Percentiles rank a stretch among this genome's conserved stretches.
Evolutionary conservation across 2,113 vertebrate genomes (phyloP).

Genomic region (Callipepla californica): DNA sequence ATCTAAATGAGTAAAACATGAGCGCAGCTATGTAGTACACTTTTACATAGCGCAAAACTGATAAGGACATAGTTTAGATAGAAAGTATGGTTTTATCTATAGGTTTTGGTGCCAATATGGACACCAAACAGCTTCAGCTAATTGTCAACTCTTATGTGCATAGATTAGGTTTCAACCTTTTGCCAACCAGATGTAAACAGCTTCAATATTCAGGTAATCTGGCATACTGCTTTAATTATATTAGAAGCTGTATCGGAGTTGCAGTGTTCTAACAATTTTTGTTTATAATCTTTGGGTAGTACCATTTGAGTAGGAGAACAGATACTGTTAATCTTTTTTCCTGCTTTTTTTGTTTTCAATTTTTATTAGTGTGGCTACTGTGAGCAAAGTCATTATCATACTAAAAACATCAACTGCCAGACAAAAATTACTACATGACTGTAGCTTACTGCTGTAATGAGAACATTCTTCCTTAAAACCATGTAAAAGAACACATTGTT

Average conservation of each 20-base stretch:
- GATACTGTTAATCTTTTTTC: no score
- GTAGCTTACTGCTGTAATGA: neutral
- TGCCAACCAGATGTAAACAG: neutral
- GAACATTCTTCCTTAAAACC: neutral
- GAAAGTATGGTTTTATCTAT: neutral
- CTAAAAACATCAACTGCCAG: neutral
- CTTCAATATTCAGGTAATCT: neutral
- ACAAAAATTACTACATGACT: neutral
- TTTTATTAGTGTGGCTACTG: neutral
- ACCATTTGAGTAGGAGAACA: neutral
- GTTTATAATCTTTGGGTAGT: neutral
- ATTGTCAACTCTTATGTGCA: fast-evolving
- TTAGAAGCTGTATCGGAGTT: neutral
- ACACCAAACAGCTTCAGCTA: neutral
- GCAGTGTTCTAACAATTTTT: neutral
- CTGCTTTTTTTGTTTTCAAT: neutral
- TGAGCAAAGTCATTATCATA: neutral
- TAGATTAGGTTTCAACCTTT: neutral
- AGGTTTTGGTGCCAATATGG: neutral
- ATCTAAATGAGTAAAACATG: neutral
- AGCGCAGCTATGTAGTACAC: neutral
- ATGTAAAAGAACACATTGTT: neutral
- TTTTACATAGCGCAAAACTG: neutral
- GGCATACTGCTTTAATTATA: neutral
- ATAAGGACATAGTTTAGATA: neutral